phyloP scores from a whole-genome alignment of 2,113 vertebrate species.

The Dendrocopos noguchii region DNA sequence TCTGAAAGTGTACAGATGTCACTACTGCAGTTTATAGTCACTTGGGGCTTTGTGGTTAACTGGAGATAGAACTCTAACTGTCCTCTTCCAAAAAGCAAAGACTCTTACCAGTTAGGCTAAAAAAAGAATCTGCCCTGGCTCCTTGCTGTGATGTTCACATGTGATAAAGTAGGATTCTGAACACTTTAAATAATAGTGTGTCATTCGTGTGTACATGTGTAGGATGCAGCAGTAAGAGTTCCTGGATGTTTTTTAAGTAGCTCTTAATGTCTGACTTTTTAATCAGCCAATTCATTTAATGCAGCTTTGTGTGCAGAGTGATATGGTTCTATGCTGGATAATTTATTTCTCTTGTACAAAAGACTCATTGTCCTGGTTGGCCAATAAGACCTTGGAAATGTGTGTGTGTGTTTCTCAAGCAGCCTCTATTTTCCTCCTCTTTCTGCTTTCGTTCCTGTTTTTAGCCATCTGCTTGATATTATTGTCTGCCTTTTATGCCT shows the following conservation, averaged over 20 bases:
- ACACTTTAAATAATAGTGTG: not conserved
- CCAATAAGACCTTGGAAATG: not conserved
- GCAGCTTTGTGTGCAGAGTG: not conserved
- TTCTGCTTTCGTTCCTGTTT: not conserved
- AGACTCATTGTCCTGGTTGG: not conserved
- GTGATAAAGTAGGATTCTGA: not conserved
- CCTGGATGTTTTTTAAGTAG: not conserved
- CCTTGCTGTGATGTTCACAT: not conserved
- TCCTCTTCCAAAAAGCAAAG: constrained; percentile 3
- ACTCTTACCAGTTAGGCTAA: not conserved
- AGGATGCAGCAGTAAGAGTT: not conserved
- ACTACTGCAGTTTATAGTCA: not conserved
- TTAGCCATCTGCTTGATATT: not conserved
- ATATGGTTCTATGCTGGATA: not conserved
- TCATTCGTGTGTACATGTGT: not conserved
- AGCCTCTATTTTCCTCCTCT: not conserved
- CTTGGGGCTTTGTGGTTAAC: constrained; percentile 55
- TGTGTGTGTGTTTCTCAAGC: not conserved
- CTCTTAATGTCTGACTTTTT: not conserved
- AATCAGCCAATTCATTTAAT: not conserved
- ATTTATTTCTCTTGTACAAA: not conserved
- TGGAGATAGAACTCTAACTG: constrained; percentile 12
- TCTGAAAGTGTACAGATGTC: constrained; percentile 34
- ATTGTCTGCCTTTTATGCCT: not conserved
- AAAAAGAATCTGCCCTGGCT: not conserved